Percentiles rank a stretch among this genome's conserved stretches.
phyloP scores from a whole-genome alignment of 2,888 invertebrate species.

The Petrophora chlorosata region DNA sequence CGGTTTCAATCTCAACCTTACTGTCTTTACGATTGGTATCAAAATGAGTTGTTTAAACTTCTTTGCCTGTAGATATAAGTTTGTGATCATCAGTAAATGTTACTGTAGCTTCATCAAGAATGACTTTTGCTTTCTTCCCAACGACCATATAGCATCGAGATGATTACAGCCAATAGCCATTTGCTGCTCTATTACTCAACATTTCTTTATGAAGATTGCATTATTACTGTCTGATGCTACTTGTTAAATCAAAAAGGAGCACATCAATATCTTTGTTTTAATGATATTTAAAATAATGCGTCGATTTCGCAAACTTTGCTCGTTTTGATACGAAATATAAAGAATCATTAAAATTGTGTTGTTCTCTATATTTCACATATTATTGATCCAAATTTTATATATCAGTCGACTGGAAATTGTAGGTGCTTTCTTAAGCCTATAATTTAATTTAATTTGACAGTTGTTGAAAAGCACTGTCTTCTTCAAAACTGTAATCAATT shows the following conservation, averaged over 20 bases:
- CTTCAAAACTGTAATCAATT: too few species aligned
- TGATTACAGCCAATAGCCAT: conserved; percentile 31
- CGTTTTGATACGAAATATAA: too few species aligned
- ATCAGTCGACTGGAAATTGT: too few species aligned
- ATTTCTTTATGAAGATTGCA: conserved; percentile 25
- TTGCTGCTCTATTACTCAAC: conserved; percentile 35
- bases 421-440: neutral
- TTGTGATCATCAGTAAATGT: conserved; percentile 15
- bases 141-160: conserved; percentile 26
- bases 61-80: conserved; percentile 1
- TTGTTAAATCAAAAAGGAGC: conserved; percentile 4
- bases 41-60: conserved; percentile 1
- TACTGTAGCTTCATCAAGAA: conserved; percentile 19
- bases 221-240: conserved; percentile 8
- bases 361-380: too few species aligned
- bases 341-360: too few species aligned
- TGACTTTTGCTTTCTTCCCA: conserved; percentile 35
- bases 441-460: neutral
- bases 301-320: neutral
- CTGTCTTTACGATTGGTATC: conserved; percentile 7
- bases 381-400: too few species aligned
- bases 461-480: too few species aligned
- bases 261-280: neutral
- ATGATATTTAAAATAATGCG: neutral
- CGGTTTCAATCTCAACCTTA: conserved; percentile 22